Evolutionary conservation across 2,113 vertebrate genomes (phyloP), one percentile per base, ranked within the genome.

Genomic region (Protomyctophum bolini): DNA sequence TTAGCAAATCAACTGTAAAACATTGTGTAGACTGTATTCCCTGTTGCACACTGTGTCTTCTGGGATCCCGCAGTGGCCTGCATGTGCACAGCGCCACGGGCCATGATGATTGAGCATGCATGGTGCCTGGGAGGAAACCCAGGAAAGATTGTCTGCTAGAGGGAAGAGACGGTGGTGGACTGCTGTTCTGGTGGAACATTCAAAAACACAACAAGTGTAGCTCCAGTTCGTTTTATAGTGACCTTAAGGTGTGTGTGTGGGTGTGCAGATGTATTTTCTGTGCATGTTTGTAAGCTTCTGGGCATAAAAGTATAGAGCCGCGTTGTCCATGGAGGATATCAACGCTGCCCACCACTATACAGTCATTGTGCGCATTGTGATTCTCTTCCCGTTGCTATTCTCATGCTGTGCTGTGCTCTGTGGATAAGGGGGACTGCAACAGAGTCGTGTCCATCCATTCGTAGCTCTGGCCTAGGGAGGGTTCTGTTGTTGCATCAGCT

Each of bases 351-450:
- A 29, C 54, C 66, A 54, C 70, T 58, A 73, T 58, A 73, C 61
- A 29, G 61, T 66, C 55, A 60, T 72, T 76, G 73, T 82, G 73
- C 63, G 73, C 82, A 73, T 21, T 21, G 82, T 68, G 75, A 86
- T 82, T 82, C 51, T 82, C 51, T 4, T 68, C 56, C 76, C 76
- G 77, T 88, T 84, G 79, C 82, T 89, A 88, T 87, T 88, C 88
- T 59, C 10, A 10, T 52, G 81, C 64, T 0, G 66, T 76, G 72
- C 84, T 84, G 75, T 75, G 83, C 84, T 84, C 78, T 76, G 77
- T 80, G 76, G 81, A 84, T 81, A 82, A 77, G 84, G 86, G 86
- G 87, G 81, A 89, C 83, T 84, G 85, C 81, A 84, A 84, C 86
- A 79, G 84, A 84, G 75, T 80, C 85, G 60, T 86, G 86, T 89